phyloP scores from a whole-genome alignment of 2,888 invertebrate genomes.

The Axea sp. region DNA sequence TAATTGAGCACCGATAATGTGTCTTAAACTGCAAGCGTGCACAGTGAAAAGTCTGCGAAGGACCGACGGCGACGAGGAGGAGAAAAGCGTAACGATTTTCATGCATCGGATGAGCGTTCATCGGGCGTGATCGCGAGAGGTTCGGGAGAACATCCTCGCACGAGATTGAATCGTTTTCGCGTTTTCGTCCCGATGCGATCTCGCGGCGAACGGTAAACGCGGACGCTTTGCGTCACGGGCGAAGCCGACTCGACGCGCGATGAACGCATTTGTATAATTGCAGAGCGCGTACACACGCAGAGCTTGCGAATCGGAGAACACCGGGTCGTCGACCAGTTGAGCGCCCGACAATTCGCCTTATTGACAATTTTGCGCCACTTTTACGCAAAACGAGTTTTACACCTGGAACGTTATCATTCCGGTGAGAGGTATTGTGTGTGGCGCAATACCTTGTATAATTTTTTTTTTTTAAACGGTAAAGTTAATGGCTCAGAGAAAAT shows the following conservation, averaged over 20 bases:
- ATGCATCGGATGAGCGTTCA: slow-evolving; percentile 62
- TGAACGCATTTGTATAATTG: slow-evolving; percentile 48
- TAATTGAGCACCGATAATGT: slow-evolving; percentile 27
- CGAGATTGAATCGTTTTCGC: slow-evolving; percentile 48
- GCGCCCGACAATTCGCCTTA: slow-evolving; percentile 29
- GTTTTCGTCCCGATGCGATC: slow-evolving; percentile 18
- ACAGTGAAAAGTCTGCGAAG: slow-evolving; percentile 40
- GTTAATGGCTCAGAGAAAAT: neutral
- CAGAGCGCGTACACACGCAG: slow-evolving; percentile 19
- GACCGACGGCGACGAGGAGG: slow-evolving; percentile 49
- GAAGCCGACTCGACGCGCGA: slow-evolving; percentile 11
- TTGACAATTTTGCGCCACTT: slow-evolving; percentile 58
- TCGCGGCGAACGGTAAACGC: slow-evolving; percentile 33
- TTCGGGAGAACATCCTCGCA: slow-evolving; percentile 41
- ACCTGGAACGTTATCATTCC: slow-evolving; percentile 26
- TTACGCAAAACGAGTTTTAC: slow-evolving; percentile 41
- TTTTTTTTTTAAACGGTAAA: neutral
- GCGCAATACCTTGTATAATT: slow-evolving; percentile 19
- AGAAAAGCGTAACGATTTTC: slow-evolving; percentile 67
- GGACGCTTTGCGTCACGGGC: slow-evolving; percentile 38
- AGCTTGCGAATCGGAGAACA: slow-evolving; percentile 12
- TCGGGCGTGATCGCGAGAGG: slow-evolving; percentile 52
- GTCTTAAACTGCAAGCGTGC: slow-evolving; percentile 1
- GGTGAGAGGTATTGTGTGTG: slow-evolving; percentile 28
- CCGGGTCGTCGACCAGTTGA: slow-evolving; percentile 53